Base-by-base conservation (phyloP, 2,113 vertebrate species). In the Phalacrocorax pelagicus region DNA sequence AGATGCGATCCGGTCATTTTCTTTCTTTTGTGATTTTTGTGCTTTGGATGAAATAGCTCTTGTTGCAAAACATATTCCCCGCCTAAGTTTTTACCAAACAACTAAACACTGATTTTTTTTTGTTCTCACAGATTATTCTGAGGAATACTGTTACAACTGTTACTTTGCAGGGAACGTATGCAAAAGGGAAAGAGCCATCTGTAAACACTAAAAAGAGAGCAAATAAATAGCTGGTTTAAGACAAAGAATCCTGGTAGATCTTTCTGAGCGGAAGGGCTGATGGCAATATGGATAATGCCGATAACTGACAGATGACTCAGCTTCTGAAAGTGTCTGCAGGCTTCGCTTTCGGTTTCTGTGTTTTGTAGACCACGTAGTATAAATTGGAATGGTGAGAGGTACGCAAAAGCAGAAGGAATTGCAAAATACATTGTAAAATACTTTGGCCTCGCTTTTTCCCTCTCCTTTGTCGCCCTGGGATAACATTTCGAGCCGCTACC, bases 351-450 rank as follows among this genome's bases (percentile, higher is more conserved):
- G 1, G 29, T 57, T 46, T 44, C 22, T 38, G 6, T 24, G 36
- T 5, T 72, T 27, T 49, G 77, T 2, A 30, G 44, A 27, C 29
- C 46, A 3, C 21, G 4, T 0, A 42, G 49, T 7, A n/a, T 14
- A 27, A 54, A 2, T 0, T n/a, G 59, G 75, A 21, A 23, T 1
- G 0, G 3, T 10, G 1, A 34, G 23, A 29, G 29, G 29, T 12
- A 15, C 4, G 57, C n/a, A 30, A 32, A 77, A 58, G 12, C 38
- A 42, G 75, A 61, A 57, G 1, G 24, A 58, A 61, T 20, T 23
- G 34, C 30, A 73, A 38, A 78, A 26, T 4, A 11, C 6, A 0
- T 4, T 32, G 15, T 8, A 11, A n/a, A 38, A 34, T 5, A 1
- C 18, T 4, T 4, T 3, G 7, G 10, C 34, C 17, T 23, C 17